phyloP scores from a whole-genome alignment of 2,888 invertebrate species.

The Halocaridina rubra region DNA sequence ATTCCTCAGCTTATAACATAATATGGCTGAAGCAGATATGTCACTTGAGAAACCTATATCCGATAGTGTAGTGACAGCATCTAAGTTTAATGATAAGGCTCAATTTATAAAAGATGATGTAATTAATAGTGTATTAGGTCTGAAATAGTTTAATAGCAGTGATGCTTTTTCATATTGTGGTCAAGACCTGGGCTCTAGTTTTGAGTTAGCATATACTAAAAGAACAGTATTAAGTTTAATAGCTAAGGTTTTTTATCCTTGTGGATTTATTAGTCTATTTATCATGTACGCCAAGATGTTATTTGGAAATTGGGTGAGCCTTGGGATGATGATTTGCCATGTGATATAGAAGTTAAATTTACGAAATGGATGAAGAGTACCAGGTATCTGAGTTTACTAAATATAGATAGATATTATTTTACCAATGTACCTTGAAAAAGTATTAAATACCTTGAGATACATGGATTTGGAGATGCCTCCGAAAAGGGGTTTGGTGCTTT shows the following conservation, averaged over 20 bases:
- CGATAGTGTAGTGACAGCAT: conserved; percentile 5
- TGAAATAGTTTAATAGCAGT: conserved; percentile 3
- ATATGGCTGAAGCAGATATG: conserved; percentile 12
- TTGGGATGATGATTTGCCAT: background rate
- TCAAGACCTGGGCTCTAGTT: background rate
- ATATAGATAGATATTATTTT: conserved; percentile 2
- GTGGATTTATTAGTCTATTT: no score
- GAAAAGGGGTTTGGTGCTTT: background rate
- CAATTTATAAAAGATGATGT: background rate
- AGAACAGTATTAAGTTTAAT: background rate
- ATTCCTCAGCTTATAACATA: background rate
- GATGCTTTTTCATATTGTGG: background rate
- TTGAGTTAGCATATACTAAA: background rate
- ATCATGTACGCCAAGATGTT: no score
- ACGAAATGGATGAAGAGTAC: background rate
- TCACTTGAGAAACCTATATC: background rate
- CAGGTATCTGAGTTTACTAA: background rate
- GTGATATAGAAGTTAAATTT: background rate
- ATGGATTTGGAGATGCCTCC: background rate
- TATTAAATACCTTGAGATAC: background rate
- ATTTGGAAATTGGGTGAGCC: no score
- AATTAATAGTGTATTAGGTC: conserved; percentile 1
- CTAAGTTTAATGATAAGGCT: background rate
- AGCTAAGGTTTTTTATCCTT: no score
- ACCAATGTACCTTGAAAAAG: background rate